phyloP scores from a whole-genome alignment of 2,797 vertebrate species.

The Helostoma temminkii region DNA sequence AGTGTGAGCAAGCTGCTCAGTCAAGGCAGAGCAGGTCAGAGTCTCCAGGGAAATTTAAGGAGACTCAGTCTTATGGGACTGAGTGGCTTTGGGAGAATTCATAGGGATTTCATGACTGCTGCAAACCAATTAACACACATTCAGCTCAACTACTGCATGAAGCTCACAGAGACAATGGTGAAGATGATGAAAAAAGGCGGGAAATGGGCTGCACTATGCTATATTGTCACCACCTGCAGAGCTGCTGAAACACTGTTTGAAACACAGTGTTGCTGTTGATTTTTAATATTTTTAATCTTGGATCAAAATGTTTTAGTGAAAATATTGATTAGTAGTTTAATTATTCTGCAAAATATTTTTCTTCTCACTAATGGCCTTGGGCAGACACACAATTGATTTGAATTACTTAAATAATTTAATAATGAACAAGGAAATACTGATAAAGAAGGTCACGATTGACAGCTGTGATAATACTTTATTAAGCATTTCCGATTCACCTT shows the following conservation, averaged over 20 bases:
- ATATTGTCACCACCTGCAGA: background rate
- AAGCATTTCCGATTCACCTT: conserved; percentile 23
- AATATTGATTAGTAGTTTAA: conserved; percentile 8
- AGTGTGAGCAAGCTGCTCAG: conserved; percentile 46
- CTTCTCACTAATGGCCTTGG: background rate
- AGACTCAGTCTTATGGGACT: conserved; percentile 50
- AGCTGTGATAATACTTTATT: conserved; percentile 34
- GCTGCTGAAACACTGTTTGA: background rate
- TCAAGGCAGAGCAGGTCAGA: conserved; percentile 32
- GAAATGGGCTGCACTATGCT: background rate
- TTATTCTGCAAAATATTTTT: background rate
- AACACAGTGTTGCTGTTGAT: background rate
- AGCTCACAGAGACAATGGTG: conserved; percentile 11
- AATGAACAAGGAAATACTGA: background rate
- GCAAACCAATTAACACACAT: conserved; percentile 47
- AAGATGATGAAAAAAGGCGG: conserved; percentile 1
- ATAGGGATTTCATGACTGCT: conserved; percentile 28
- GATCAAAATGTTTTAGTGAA: background rate
- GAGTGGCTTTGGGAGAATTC: conserved; percentile 39
- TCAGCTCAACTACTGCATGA: conserved; percentile 4
- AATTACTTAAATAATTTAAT: conserved; percentile 6
- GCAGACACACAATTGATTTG: background rate
- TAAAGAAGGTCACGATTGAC: conserved; percentile 3
- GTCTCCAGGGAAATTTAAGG: conserved; percentile 62
- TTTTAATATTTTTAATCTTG: background rate